These are phyloP conservation scores for Leptopilina syphax DNA, from an alignment of 2,888 invertebrate species.

Conservation along the genomic window DNA sequence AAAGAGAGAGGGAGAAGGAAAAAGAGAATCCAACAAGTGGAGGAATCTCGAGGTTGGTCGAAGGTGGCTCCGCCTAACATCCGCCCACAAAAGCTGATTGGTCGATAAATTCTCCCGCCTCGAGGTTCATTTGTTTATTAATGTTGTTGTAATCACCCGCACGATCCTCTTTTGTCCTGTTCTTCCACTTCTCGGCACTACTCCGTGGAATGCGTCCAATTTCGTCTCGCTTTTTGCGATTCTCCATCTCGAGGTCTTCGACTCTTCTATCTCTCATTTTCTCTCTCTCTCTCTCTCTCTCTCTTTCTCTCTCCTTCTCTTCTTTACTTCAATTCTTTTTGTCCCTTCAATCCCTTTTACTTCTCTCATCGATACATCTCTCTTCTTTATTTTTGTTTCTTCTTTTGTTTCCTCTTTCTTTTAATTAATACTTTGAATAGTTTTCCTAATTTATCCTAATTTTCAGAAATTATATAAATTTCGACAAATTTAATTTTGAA, in stretches of 20 bases:
- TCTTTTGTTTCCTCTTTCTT: conserved; percentile 7
- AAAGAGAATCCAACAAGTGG: conserved; percentile 57
- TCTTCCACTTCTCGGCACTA: conserved; percentile 60
- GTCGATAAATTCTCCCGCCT: conserved; percentile 72
- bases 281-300: conserved; percentile 27
- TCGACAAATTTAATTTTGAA: too few species aligned
- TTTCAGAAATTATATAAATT: too few species aligned
- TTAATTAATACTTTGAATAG: conserved; percentile 34
- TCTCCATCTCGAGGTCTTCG: conserved; percentile 64
- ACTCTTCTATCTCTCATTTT: conserved; percentile 44
- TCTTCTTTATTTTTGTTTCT: conserved; percentile 34
- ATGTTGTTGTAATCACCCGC: conserved; percentile 77
- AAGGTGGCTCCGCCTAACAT: conserved; percentile 69
- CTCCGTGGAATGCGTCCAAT: conserved; percentile 74
- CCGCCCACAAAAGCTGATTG: conserved; percentile 73
- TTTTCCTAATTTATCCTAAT: conserved; percentile 43
- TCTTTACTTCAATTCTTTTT: conserved; percentile 37
- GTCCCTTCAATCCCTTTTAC: conserved; percentile 41
- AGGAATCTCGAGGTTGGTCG: conserved; percentile 68
- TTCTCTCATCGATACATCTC: conserved; percentile 12
- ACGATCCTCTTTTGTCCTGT: conserved; percentile 75
- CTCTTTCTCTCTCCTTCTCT: conserved; percentile 6
- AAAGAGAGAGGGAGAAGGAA: conserved; percentile 53
- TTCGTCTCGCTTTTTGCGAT: conserved; percentile 66
- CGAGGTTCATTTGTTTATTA: conserved; percentile 77